A percentile compares a stretch with the other conserved stretches of the same genome.
Evolutionary conservation across 2,797 vertebrate species (phyloP).

Genomic region (Macropus fuliginosus): DNA sequence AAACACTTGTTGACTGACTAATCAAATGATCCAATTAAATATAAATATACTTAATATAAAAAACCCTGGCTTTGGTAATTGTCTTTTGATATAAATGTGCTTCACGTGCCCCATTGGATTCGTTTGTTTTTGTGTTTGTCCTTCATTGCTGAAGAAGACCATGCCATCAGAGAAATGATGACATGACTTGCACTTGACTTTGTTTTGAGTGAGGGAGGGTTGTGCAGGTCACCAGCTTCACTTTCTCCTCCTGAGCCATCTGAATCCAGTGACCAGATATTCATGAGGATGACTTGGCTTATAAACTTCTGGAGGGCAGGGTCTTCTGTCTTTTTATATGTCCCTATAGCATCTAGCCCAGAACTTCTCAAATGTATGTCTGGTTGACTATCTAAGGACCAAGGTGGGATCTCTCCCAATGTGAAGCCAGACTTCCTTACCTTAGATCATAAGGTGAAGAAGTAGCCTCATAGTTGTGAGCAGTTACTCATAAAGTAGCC

Average conservation of each 20-base stretch:
- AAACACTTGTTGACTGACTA: not conserved
- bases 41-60: not conserved
- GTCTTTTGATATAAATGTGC: not conserved
- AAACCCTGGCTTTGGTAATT: not conserved
- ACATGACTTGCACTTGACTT: too few relatives aligned
- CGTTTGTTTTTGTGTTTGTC: too few relatives aligned
- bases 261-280: too few relatives aligned
- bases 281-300: too few relatives aligned
- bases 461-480: too few relatives aligned
- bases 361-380: not conserved
- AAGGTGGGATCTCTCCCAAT: not conserved
- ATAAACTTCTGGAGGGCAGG: not conserved
- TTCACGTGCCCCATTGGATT: not conserved
- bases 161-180: too few relatives aligned
- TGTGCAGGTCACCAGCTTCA: too few relatives aligned
- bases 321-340: not conserved
- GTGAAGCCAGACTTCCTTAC: not conserved
- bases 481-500: not conserved
- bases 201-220: too few relatives aligned
- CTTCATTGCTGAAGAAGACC: too few relatives aligned
- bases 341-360: not conserved
- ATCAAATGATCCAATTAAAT: not conserved
- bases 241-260: too few relatives aligned
- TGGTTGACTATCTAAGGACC: not conserved
- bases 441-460: not conserved